Evolutionary conservation across 2,797 vertebrate species (phyloP).

Genomic region (Enteromius fasciolatus): DNA sequence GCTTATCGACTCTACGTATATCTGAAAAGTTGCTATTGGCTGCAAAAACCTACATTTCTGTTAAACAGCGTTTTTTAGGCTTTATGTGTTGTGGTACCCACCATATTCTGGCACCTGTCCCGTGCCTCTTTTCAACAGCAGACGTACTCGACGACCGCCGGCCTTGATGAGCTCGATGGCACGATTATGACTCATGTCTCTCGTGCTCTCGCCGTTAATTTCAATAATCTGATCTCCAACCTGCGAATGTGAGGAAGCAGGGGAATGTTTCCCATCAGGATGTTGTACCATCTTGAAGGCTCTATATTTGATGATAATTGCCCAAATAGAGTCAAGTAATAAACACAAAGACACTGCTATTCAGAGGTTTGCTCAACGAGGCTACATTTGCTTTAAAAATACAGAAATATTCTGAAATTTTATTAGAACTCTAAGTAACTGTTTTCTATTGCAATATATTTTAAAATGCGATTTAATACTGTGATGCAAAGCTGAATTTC

Average conservation of each 20-base stretch:
- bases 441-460: background rate
- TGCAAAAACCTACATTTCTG: background rate
- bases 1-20: background rate
- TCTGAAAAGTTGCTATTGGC: background rate
- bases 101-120: conserved; percentile 99
- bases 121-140: conserved; percentile 95
- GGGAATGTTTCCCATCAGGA: background rate
- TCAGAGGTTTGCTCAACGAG: background rate
- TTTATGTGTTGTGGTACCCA: conserved; percentile 75
- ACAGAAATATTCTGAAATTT: background rate
- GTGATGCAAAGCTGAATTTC: background rate
- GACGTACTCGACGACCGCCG: conserved; percentile 91
- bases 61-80: background rate
- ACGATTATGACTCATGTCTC: conserved; percentile 97
- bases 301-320: background rate
- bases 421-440: background rate
- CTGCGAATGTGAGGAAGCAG: conserved; percentile 69
- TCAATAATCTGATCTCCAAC: conserved; percentile 99
- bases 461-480: background rate
- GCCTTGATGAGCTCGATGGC: conserved; percentile 99
- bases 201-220: conserved; percentile 98
- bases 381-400: background rate
- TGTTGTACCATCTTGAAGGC: background rate
- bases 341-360: background rate
- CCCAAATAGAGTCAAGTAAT: background rate